Conservation (phyloP, 2,113 vertebrate genomes). For the Sebastes schlegelii region DNA sequence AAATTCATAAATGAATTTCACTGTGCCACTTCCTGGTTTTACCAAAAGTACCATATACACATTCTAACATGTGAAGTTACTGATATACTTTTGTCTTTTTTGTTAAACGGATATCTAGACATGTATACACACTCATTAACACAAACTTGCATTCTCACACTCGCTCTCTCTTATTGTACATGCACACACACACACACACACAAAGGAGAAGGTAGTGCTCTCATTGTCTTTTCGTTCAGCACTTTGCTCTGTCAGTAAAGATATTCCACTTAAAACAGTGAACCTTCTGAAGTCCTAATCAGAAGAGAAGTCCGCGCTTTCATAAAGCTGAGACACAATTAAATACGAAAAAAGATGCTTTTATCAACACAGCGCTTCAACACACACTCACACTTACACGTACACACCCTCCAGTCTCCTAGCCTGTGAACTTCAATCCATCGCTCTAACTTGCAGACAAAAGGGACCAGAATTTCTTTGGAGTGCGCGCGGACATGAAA, state of each 20-base stretch:
- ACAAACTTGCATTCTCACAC: neutral
- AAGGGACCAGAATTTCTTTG: conserved; percentile 76
- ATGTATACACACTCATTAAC: conserved; percentile 11
- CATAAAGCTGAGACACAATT: conserved; percentile 81
- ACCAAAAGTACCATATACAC: neutral
- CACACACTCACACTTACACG: conserved; percentile 43
- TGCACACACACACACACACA: conserved; percentile 35
- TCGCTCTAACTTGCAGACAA: conserved; percentile 80
- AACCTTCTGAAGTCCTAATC: conserved; percentile 81
- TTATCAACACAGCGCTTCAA: conserved; percentile 59
- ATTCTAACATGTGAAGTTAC: neutral
- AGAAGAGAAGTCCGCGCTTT: conserved; percentile 72
- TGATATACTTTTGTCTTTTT: neutral
- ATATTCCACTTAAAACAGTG: conserved; percentile 69
- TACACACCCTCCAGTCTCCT: conserved; percentile 44
- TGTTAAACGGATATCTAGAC: neutral
- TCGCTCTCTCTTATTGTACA: neutral
- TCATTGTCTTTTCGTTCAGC: conserved; percentile 54
- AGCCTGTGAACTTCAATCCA: conserved; percentile 80
- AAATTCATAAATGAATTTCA: no score
- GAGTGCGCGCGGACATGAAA: conserved; percentile 45
- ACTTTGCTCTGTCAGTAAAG: conserved; percentile 69
- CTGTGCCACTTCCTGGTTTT: neutral
- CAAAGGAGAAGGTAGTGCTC: conserved; percentile 31
- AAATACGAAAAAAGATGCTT: conserved; percentile 76